A percentile compares a stretch with the other conserved stretches of the same genome.
Conservation (phyloP, 2,888 invertebrate species). For the Eledona agricola region DNA sequence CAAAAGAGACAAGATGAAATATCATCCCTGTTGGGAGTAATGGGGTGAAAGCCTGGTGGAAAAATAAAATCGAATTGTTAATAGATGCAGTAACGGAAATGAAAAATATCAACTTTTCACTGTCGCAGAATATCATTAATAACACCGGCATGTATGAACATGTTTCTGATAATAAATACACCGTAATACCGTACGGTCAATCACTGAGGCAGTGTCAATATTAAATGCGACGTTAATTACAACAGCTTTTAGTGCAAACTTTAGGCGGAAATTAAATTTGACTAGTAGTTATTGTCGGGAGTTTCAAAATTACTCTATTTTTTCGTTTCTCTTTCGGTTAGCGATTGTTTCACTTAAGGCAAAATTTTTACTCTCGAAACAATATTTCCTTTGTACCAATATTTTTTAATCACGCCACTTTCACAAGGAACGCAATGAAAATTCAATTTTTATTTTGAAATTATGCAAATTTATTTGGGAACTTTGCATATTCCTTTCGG, state of each 20-base stretch:
- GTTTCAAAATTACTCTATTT: too few relatives aligned
- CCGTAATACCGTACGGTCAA: neutral
- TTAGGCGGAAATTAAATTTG: constrained; percentile 1
- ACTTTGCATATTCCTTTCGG: constrained; percentile 7
- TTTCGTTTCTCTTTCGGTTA: too few relatives aligned
- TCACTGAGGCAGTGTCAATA: constrained; percentile 2
- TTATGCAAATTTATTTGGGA: constrained; percentile 19
- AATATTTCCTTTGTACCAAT: constrained; percentile 26
- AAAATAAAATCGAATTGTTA: constrained; percentile 15
- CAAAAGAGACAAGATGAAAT: constrained; percentile 19
- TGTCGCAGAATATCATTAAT: too few relatives aligned
- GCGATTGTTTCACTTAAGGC: too few relatives aligned
- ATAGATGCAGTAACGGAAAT: constrained; percentile 6
- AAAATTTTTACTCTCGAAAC: too few relatives aligned
- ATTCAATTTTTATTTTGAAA: constrained; percentile 16
- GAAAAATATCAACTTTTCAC: too few relatives aligned
- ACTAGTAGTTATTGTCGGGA: neutral
- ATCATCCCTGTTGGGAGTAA: constrained; percentile 16
- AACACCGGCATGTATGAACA: neutral
- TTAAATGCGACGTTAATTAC: constrained; percentile 15
- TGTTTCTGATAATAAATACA: too few relatives aligned
- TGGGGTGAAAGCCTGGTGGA: constrained; percentile 9
- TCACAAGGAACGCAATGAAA: constrained; percentile 14
- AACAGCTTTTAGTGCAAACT: constrained; percentile 3
- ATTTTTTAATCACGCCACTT: constrained; percentile 28